phyloP scores from a whole-genome alignment of 2,113 vertebrate genomes.

The Sinocyclocheilus maitianheensis region DNA sequence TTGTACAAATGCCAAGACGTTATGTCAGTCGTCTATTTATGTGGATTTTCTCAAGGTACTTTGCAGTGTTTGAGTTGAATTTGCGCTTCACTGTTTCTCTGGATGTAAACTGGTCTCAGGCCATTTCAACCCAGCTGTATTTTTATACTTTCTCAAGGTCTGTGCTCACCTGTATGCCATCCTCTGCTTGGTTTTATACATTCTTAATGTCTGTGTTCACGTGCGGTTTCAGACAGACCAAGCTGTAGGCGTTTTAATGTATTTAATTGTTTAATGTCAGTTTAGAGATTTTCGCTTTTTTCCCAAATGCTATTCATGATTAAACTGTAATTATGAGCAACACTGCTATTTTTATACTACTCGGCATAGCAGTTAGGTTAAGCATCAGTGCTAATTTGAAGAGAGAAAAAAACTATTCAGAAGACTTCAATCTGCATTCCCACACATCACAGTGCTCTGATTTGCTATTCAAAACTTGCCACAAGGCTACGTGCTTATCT shows the following conservation, averaged over 20 bases:
- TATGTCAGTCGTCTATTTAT: constrained; percentile 19
- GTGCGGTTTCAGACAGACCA: not conserved
- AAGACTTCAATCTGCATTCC: not conserved
- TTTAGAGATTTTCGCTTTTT: not conserved
- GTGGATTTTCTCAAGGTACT: constrained; percentile 21
- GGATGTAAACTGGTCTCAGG: constrained; percentile 29
- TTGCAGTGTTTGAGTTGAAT: not conserved
- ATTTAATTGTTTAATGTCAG: not conserved
- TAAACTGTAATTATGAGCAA: not conserved
- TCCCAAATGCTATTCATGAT: not conserved
- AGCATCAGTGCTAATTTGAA: not conserved
- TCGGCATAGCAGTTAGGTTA: not conserved
- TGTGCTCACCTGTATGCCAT: not conserved
- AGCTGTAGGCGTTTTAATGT: not conserved
- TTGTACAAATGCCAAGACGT: not conserved
- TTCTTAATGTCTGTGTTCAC: not conserved
- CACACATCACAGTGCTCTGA: not conserved
- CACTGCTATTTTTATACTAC: not conserved
- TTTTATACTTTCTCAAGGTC: not conserved
- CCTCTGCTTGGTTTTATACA: not conserved
- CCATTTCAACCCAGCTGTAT: constrained; percentile 5
- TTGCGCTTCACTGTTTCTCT: not conserved
- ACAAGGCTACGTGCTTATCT: not conserved
- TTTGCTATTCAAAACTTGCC: not conserved
- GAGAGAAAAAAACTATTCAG: not conserved